These are phyloP conservation scores for Leucophenga montana DNA, from an alignment of 2,888 invertebrate genomes.

Conservation along the genomic window DNA sequence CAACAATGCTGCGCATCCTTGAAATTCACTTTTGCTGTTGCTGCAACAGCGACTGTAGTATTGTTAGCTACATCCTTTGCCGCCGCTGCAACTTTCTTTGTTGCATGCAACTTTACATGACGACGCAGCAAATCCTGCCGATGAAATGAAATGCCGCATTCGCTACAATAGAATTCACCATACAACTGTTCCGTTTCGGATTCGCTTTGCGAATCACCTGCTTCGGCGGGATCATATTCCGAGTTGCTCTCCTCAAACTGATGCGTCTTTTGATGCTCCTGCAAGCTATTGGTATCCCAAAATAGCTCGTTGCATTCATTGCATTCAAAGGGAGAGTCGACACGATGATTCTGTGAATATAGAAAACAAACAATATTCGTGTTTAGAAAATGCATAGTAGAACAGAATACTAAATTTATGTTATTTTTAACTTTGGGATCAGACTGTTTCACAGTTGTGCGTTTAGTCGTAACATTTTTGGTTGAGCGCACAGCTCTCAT, in stretches of 20 bases:
- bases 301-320: slow-evolving; percentile 87
- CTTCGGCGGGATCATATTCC: slow-evolving; percentile 72
- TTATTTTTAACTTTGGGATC: slow-evolving; percentile 26
- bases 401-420: slow-evolving; percentile 9
- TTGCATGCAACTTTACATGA: slow-evolving; percentile 77
- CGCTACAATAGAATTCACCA: slow-evolving; percentile 79
- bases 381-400: neutral
- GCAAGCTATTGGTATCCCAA: slow-evolving; percentile 78
- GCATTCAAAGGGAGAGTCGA: slow-evolving; percentile 87
- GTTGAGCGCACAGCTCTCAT: slow-evolving; percentile 46
- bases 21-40: slow-evolving; percentile 54
- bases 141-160: slow-evolving; percentile 86
- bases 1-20: slow-evolving; percentile 77
- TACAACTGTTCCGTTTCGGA: slow-evolving; percentile 77
- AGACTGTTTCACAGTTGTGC: slow-evolving; percentile 43
- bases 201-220: slow-evolving; percentile 73
- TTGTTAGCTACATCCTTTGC: neutral
- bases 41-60: neutral
- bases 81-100: slow-evolving; percentile 43
- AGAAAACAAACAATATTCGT: no score
- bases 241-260: slow-evolving; percentile 75
- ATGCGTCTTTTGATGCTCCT: slow-evolving; percentile 78
- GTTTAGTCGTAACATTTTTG: slow-evolving; percentile 45
- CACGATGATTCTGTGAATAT: slow-evolving; percentile 79
- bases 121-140: slow-evolving; percentile 82